phyloP scores from a whole-genome alignment of 1,140 invertebrate genomes.

The Drosophila pachea region DNA sequence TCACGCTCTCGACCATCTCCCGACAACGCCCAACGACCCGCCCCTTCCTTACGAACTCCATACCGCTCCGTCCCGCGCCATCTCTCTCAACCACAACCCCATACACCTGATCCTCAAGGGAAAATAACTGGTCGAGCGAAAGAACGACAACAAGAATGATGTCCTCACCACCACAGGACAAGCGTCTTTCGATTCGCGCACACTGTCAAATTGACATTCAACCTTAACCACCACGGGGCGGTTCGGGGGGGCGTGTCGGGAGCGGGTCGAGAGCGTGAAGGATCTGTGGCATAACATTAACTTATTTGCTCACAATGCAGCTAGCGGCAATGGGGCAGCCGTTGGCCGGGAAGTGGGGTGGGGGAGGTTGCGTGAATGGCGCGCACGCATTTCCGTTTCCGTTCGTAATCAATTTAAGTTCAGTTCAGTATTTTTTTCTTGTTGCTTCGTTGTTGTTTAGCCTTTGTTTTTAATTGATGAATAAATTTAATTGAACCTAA shows the following conservation, averaged over 20 bases:
- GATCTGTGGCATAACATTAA: constrained; percentile 24
- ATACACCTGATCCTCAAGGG: too few relatives aligned
- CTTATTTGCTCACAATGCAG: constrained; percentile 18
- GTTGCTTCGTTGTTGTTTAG: constrained; percentile 48
- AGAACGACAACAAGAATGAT: too few relatives aligned
- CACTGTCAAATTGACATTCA: too few relatives aligned
- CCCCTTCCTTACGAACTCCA: too few relatives aligned
- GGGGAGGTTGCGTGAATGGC: constrained; percentile 35
- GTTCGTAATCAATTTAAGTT: constrained; percentile 66
- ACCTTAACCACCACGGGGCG: too few relatives aligned
- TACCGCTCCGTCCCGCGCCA: too few relatives aligned
- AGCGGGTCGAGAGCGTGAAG: not conserved
- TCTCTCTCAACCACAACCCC: too few relatives aligned
- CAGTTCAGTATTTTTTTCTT: constrained; percentile 34
- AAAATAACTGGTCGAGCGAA: too few relatives aligned
- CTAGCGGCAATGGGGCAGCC: not conserved
- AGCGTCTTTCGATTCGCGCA: too few relatives aligned
- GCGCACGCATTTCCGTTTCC: constrained; percentile 68
- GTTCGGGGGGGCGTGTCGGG: not conserved
- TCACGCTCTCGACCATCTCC: too few relatives aligned
- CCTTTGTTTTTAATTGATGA: constrained; percentile 73
- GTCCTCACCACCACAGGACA: too few relatives aligned
- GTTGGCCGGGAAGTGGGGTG: not conserved
- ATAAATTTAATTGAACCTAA: constrained; percentile 76
- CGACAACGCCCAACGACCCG: too few relatives aligned